These are phyloP conservation scores for Diarsia dahlii DNA, from an alignment of 2,888 invertebrate genomes.

Conservation along the genomic window DNA sequence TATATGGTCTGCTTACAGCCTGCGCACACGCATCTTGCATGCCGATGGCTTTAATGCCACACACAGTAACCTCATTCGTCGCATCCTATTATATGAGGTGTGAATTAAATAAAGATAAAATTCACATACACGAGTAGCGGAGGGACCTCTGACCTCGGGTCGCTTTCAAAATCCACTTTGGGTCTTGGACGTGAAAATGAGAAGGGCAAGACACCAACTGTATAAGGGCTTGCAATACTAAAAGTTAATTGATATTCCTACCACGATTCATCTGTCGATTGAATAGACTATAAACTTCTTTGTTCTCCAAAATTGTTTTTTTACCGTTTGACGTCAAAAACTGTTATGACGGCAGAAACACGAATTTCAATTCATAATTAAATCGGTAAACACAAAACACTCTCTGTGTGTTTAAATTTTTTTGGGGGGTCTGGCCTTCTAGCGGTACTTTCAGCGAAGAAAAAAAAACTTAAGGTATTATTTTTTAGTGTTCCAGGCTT, in stretches of 20 bases:
- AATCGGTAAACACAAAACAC: background rate
- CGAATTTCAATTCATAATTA: background rate
- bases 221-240: constrained; percentile 9
- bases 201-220: constrained; percentile 22
- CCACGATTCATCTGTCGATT: constrained; percentile 35
- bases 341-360: constrained; percentile 8
- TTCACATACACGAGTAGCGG: constrained; percentile 55
- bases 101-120: constrained; percentile 69
- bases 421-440: constrained; percentile 2
- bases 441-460: background rate
- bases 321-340: constrained; percentile 7
- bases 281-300: constrained; percentile 22
- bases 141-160: constrained; percentile 63
- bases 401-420: background rate
- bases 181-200: constrained; percentile 48
- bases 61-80: constrained; percentile 63
- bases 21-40: constrained; percentile 73
- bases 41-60: constrained; percentile 69
- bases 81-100: constrained; percentile 68
- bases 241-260: constrained; percentile 8
- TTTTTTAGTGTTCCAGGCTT: background rate
- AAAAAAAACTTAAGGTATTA: constrained; percentile 3
- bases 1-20: constrained; percentile 80
- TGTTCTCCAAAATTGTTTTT: constrained; percentile 15
- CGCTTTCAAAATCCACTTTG: constrained; percentile 54